Evolutionary conservation across 2,888 invertebrate genomes (phyloP).

Genomic region (Lucinisca nassula): DNA sequence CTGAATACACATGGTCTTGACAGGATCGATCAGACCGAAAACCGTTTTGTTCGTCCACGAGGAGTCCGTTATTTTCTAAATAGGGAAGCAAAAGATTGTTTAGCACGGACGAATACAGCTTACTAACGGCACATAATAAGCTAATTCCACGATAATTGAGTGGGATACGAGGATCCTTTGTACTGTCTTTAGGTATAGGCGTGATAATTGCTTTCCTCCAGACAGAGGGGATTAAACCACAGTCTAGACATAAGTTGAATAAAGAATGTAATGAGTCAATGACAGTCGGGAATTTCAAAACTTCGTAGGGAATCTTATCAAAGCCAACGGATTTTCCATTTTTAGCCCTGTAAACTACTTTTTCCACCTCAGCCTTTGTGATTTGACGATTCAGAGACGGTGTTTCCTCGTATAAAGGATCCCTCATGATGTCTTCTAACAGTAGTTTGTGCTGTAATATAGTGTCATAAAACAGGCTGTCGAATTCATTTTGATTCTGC

Average conservation of each 20-base stretch:
- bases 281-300: neutral
- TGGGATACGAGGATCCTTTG: neutral
- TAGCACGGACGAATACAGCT: neutral
- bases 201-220: neutral
- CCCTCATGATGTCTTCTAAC: neutral
- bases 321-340: neutral
- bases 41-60: conserved; percentile 9
- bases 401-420: neutral
- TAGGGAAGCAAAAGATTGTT: neutral
- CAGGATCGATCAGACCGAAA: conserved; percentile 2
- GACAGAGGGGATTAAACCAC: neutral
- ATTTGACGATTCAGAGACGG: neutral
- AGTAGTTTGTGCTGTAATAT: conserved; percentile 4
- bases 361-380: neutral
- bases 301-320: neutral
- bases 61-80: neutral
- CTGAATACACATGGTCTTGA: conserved; percentile 2
- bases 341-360: neutral
- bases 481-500: too few species aligned
- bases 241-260: neutral
- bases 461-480: too few species aligned
- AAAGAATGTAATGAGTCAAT: neutral
- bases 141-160: neutral
- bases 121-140: neutral
- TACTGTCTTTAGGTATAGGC: neutral